A percentile compares a stretch with the other conserved stretches of the same genome.
Evolutionary conservation across 2,113 vertebrate species (phyloP).

Genomic region (Ursus arctos): DNA sequence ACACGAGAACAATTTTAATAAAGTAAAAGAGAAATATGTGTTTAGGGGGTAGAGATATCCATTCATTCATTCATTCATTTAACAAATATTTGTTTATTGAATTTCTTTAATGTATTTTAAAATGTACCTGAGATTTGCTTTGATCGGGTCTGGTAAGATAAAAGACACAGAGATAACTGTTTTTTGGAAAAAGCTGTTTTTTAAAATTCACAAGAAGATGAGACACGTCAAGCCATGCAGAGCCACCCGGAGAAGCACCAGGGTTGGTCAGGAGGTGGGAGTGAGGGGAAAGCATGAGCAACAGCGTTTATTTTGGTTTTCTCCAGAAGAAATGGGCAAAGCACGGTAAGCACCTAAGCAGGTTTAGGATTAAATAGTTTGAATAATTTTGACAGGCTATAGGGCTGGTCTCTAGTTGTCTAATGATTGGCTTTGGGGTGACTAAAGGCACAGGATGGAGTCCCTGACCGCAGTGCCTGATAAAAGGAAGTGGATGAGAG

Average conservation of each 20-base stretch:
- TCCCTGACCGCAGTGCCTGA: background rate
- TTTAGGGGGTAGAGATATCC: background rate
- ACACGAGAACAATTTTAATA: background rate
- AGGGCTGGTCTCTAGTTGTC: background rate
- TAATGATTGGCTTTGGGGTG: background rate
- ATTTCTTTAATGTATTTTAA: slow-evolving; percentile 17
- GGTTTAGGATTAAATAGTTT: background rate
- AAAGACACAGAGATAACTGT: background rate
- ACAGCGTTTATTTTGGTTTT: background rate
- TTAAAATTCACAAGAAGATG: background rate
- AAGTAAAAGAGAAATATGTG: slow-evolving; percentile 9
- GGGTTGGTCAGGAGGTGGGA: background rate
- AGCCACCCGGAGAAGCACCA: background rate
- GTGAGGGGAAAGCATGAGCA: background rate
- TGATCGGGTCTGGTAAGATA: background rate
- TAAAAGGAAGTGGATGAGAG: background rate
- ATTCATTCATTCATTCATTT: background rate
- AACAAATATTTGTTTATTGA: background rate
- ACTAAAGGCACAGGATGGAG: background rate
- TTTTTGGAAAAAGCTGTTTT: background rate
- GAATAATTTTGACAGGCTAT: background rate
- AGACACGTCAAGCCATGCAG: background rate
- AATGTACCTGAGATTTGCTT: background rate
- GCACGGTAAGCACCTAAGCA: background rate
- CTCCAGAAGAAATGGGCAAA: background rate